A percentile compares a stretch with the other conserved stretches of the same genome.
Conservation (phyloP, 2,113 vertebrate genomes). For the Antechinus flavipes region DNA sequence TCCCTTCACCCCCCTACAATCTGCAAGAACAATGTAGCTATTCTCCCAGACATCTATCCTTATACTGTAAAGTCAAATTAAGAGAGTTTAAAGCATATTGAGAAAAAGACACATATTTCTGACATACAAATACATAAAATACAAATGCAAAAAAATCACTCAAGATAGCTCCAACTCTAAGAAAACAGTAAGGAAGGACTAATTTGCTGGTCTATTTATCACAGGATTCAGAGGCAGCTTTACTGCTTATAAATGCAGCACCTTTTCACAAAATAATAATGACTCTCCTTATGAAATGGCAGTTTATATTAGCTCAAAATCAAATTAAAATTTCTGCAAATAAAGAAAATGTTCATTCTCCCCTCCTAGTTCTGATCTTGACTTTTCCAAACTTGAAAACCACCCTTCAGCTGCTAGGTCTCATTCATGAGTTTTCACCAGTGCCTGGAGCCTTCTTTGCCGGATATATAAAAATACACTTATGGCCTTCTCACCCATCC, state of each 20-base stretch:
- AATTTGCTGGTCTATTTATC: neutral
- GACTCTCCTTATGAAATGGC: neutral
- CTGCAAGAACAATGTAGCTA: neutral
- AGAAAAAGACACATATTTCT: neutral
- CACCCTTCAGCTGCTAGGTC: neutral
- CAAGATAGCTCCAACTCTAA: neutral
- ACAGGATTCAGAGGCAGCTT: neutral
- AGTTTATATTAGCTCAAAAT: neutral
- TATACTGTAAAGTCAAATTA: neutral
- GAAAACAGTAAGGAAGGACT: neutral
- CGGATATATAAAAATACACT: neutral
- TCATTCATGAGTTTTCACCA: neutral
- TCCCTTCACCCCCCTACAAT: neutral
- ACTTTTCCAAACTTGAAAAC: neutral
- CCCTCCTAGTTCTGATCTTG: neutral
- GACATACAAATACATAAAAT: neutral
- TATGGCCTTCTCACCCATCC: neutral
- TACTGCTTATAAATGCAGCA: neutral
- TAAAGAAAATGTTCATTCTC: neutral
- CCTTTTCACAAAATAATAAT: neutral
- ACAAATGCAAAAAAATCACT: neutral
- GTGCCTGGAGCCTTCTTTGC: neutral
- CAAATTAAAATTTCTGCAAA: neutral
- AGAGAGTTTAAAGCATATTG: neutral
- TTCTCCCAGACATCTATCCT: neutral